A percentile compares a stretch with the other conserved stretches of the same genome.
phyloP scores from a whole-genome alignment of 2,113 vertebrate species.

The Vireo altiloquus region DNA sequence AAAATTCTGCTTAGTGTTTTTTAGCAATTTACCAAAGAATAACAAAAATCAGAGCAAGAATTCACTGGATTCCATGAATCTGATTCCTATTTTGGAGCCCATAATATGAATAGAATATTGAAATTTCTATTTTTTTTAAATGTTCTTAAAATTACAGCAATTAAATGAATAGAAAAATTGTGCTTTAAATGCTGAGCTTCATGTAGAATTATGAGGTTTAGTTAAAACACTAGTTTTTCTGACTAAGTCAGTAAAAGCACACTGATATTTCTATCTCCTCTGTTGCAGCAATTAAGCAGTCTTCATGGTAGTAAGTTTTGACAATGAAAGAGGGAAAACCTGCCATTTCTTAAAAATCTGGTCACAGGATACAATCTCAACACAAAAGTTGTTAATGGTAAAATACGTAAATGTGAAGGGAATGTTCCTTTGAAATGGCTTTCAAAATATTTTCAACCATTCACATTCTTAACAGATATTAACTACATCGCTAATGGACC shows the following conservation, averaged over 20 bases:
- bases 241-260: not conserved
- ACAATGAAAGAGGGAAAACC: not conserved
- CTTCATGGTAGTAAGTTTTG: not conserved
- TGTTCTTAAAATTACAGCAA: not conserved
- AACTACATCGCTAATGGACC: not conserved
- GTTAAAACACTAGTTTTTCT: not conserved
- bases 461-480: not conserved
- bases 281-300: not conserved
- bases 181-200: not conserved
- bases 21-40: not conserved
- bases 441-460: not conserved
- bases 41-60: not conserved
- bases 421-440: not conserved
- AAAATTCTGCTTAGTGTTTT: not conserved
- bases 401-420: not conserved
- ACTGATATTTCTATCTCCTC: not conserved
- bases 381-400: not conserved
- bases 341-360: not conserved
- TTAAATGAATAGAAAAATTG: not conserved
- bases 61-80: not conserved
- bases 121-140: rapidly evolving
- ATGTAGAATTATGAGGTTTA: not conserved
- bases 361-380: not conserved
- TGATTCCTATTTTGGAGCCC: not conserved
- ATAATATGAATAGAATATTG: not conserved